Percentiles rank a stretch among this genome's conserved stretches.
phyloP scores from a whole-genome alignment of 2,797 vertebrate genomes.

The Sphenodon punctatus region DNA sequence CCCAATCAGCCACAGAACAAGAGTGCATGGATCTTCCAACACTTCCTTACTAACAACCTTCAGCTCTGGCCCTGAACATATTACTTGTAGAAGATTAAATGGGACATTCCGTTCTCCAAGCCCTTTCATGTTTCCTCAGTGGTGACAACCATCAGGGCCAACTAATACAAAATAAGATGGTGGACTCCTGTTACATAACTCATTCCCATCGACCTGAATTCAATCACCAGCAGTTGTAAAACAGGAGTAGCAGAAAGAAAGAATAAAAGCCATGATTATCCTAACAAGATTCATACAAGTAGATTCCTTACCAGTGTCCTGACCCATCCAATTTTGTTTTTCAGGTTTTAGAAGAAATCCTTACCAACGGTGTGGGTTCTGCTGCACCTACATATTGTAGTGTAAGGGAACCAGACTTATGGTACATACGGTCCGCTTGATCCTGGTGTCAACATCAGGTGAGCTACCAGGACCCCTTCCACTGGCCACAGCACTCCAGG shows the following conservation, averaged over 20 bases:
- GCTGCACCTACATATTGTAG: too few relatives aligned
- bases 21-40: neutral
- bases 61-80: conserved; percentile 22
- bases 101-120: conserved; percentile 39
- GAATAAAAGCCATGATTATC: too few relatives aligned
- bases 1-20: neutral
- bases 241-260: too few relatives aligned
- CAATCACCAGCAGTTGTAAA: neutral
- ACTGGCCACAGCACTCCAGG: too few relatives aligned
- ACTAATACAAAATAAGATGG: conserved; percentile 1
- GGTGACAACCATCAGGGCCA: conserved; percentile 33
- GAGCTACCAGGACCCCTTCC: too few relatives aligned
- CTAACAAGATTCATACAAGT: conserved; percentile 5
- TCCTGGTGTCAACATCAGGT: too few relatives aligned
- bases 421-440: too few relatives aligned
- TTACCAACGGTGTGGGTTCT: neutral
- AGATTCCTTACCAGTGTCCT: neutral
- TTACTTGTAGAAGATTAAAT: conserved; percentile 8
- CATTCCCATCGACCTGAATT: conserved; percentile 5
- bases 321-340: neutral
- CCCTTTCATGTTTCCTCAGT: neutral
- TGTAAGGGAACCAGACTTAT: too few relatives aligned
- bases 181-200: conserved; percentile 31
- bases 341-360: neutral
- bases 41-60: neutral